Evolutionary conservation across 2,888 invertebrate species (phyloP).

Genomic region (Augochlorella aurata): DNA sequence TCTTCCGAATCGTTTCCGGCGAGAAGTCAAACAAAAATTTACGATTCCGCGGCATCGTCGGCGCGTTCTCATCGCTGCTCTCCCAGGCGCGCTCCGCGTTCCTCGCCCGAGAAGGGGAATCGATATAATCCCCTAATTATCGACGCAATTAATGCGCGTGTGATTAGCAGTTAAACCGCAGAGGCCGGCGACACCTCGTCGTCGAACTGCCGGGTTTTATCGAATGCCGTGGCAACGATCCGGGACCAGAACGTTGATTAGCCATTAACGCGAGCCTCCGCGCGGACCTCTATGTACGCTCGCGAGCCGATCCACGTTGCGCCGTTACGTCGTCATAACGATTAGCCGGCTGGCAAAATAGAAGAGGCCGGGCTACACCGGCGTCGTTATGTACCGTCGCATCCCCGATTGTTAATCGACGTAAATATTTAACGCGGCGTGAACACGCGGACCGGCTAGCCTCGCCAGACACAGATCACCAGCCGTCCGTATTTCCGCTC

Average conservation of each 20-base stretch:
- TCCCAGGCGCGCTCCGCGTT: background rate
- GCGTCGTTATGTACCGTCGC: background rate
- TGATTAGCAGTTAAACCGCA: conserved; percentile 49
- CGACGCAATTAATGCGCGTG: conserved; percentile 50
- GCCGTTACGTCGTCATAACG: conserved; percentile 28
- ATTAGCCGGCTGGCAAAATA: background rate
- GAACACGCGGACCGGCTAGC: background rate
- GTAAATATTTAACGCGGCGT: conserved; percentile 61
- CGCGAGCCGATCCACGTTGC: background rate
- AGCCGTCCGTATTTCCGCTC: conserved; percentile 36
- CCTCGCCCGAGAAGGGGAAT: background rate
- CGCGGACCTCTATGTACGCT: background rate
- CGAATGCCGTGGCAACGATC: conserved; percentile 45
- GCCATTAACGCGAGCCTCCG: conserved; percentile 43
- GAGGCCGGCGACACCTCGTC: conserved; percentile 35
- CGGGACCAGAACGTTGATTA: conserved; percentile 50
- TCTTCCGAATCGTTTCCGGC: background rate
- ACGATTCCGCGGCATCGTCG: background rate
- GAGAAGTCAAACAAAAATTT: conserved; percentile 3
- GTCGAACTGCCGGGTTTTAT: conserved; percentile 54
- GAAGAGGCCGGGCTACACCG: conserved; percentile 6
- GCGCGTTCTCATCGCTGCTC: too few relatives aligned
- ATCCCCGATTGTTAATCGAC: conserved; percentile 58
- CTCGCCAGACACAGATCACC: too few relatives aligned
- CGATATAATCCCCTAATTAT: conserved; percentile 44